Evolutionary conservation across 2,888 invertebrate genomes (phyloP), one percentile per base, ranked within the genome.

Genomic region (Pristionchus exspectatus): DNA sequence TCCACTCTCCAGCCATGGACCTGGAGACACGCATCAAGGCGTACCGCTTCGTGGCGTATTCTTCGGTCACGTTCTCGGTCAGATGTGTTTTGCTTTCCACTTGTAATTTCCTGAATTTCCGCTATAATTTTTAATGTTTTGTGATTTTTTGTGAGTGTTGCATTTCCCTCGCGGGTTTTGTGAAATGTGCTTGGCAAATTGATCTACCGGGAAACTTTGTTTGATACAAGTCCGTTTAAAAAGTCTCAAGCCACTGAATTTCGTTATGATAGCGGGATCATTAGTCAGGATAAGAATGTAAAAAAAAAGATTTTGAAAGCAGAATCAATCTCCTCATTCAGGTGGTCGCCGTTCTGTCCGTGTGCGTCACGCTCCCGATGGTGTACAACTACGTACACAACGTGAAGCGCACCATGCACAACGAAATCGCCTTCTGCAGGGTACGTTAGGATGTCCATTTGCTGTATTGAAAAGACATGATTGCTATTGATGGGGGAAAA

Each of bases 1-100:
- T 56, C 83, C 16, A 16, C 56, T 83, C 74, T 30, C 33, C 56
- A 16, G 56, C 18, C 56, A 91, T 91, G 91, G 91, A 91, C 81
- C 81, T 90, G 89, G 90, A 90, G 59, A 90, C 90, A 44, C 89
- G 90, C 87, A 91, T 91, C 90, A 91, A 91, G 87, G 91, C 91
- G 27, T 91, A 91, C 66, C 90, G 91, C 9, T 90, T 91, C 74
- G 91, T 91, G 50, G 91, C 91, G 54, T 91, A 91, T 66, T 91
- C 91, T 21, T 90, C 91, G 16, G 91, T 91, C 63, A 86, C 90
- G 1, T 91, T 91, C 90, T 91, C 91, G 50, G 86, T 66, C n/a
- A 59, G 83, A 16, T n/a, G n/a, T n/a, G n/a, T n/a, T n/a, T 21
- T 21, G 2, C 44, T 77, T 2, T 18, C 9, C 21, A 59, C 59